Evolutionary conservation across 2,888 invertebrate species (phyloP).

Genomic region (Scaptodrosophila latifasciaeformis): DNA sequence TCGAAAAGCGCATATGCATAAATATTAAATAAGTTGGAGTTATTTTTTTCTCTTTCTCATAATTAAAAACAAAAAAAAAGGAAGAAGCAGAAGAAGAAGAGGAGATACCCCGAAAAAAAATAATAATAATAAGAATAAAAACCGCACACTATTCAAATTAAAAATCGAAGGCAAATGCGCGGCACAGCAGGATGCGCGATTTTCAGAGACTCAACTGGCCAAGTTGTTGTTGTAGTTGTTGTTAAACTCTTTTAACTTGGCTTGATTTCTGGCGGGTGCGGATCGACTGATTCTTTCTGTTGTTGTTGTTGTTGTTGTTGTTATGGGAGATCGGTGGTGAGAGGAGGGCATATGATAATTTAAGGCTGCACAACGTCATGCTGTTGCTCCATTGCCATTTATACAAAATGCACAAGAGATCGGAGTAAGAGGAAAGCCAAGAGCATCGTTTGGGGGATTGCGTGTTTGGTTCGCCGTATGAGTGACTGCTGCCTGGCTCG

Average conservation of each 20-base stretch:
- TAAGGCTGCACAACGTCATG: conserved; percentile 70
- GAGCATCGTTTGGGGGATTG: conserved; percentile 39
- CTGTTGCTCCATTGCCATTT: conserved; percentile 68
- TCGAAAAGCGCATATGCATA: conserved; percentile 59
- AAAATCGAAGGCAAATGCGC: conserved; percentile 69
- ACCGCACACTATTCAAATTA: conserved; percentile 63
- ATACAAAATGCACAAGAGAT: conserved; percentile 42
- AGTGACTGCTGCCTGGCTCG: conserved; percentile 61
- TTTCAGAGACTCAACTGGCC: conserved; percentile 27
- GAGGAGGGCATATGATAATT: conserved; percentile 67
- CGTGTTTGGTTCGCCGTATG: conserved; percentile 54
- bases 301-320: conserved; percentile 13
- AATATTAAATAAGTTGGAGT: conserved; percentile 65
- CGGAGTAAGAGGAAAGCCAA: background rate
- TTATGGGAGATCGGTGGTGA: conserved; percentile 28
- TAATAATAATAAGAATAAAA: conserved; percentile 21
- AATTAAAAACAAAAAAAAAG: conserved; percentile 50
- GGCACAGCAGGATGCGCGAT: conserved; percentile 61
- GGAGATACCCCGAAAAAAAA: conserved; percentile 3
- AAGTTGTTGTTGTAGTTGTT: conserved; percentile 5
- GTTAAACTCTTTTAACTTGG: conserved; percentile 24
- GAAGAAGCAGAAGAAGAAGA: background rate
- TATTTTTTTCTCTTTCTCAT: conserved; percentile 49
- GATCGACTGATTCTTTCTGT: conserved; percentile 9
- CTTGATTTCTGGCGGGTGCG: conserved; percentile 19